These are phyloP conservation scores for Athene noctua DNA, from an alignment of 2,113 vertebrate species.

Conservation along the genomic window DNA sequence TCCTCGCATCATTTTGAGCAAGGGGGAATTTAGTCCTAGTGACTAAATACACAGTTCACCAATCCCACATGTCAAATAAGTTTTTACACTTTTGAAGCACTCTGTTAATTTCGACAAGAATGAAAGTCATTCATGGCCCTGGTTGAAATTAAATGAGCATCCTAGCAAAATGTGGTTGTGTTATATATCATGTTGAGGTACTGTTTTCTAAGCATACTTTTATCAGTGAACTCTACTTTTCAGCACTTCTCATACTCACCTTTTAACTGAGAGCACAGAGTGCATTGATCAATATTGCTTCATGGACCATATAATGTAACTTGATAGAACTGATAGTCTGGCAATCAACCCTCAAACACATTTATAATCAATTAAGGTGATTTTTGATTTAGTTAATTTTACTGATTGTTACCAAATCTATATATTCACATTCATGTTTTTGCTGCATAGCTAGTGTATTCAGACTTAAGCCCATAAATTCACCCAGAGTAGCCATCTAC, in stretches of 20 bases:
- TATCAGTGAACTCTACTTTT: neutral
- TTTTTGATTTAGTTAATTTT: neutral
- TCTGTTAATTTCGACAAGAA: neutral
- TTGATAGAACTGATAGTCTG: neutral
- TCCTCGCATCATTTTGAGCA: neutral
- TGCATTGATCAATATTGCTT: neutral
- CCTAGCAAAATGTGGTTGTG: neutral
- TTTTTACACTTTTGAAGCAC: neutral
- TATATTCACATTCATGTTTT: neutral
- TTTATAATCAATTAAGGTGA: neutral
- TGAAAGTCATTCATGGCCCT: neutral
- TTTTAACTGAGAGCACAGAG: neutral
- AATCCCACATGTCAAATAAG: neutral
- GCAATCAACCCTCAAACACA: neutral
- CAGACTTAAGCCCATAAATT: neutral
- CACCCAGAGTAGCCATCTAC: neutral
- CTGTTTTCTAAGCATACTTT: neutral
- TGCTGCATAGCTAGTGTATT: neutral
- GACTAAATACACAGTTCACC: neutral
- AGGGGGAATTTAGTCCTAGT: neutral
- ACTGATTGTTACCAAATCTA: neutral
- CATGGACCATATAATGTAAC: neutral
- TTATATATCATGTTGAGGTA: neutral
- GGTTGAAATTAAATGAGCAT: neutral
- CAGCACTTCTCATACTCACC: neutral